phyloP scores from a whole-genome alignment of 2,797 vertebrate species.

The Centroberyx gerrardi region DNA sequence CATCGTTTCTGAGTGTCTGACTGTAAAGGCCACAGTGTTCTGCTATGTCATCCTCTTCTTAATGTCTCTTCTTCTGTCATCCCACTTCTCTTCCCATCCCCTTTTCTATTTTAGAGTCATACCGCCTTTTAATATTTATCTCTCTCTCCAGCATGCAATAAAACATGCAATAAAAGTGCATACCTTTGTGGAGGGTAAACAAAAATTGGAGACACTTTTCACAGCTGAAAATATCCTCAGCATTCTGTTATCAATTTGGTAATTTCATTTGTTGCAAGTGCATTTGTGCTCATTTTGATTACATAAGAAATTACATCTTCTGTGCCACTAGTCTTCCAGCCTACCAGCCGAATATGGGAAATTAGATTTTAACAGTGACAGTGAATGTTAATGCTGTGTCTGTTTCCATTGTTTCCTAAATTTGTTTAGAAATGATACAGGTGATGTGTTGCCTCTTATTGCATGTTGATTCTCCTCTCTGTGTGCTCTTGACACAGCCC shows the following conservation, averaged over 20 bases:
- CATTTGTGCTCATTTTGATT: too few relatives aligned
- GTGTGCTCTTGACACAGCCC: not conserved
- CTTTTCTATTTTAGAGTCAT: constrained; percentile 9
- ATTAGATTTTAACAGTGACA: too few relatives aligned
- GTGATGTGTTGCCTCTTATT: too few relatives aligned
- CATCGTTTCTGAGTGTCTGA: not conserved
- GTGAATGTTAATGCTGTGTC: too few relatives aligned
- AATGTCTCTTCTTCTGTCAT: not conserved
- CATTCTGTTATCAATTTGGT: too few relatives aligned
- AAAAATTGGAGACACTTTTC: too few relatives aligned
- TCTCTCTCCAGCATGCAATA: not conserved
- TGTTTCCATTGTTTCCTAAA: too few relatives aligned
- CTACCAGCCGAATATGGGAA: too few relatives aligned
- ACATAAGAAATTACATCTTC: too few relatives aligned
- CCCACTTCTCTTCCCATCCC: not conserved
- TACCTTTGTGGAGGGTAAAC: not conserved
- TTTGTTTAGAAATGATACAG: too few relatives aligned
- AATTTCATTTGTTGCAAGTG: too few relatives aligned
- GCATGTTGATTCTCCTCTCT: not conserved
- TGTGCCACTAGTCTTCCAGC: too few relatives aligned
- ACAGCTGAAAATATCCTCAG: not conserved
- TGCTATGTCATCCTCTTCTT: not conserved
- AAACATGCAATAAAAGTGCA: not conserved
- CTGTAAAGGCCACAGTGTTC: constrained; percentile 1
- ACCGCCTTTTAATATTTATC: not conserved